Conservation (phyloP, 2,888 invertebrate genomes). For the Megaustenia siamemsis region DNA sequence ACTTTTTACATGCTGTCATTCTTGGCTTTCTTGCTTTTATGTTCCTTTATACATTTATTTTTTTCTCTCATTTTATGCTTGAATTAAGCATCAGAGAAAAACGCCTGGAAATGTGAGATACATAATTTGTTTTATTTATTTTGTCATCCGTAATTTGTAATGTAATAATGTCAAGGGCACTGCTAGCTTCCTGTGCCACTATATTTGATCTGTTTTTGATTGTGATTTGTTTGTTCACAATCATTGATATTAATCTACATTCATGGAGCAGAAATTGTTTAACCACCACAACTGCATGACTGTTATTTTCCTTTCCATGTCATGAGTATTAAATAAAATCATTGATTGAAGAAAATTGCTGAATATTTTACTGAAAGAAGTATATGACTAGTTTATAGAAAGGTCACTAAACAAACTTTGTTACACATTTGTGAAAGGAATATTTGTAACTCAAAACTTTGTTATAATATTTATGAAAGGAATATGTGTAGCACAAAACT, state of each 20-base stretch:
- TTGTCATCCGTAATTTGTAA: background rate
- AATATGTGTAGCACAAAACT: too few species aligned
- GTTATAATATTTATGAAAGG: too few species aligned
- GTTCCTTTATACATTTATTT: background rate
- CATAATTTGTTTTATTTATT: background rate
- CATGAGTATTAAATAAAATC: too few species aligned
- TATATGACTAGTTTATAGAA: too few species aligned
- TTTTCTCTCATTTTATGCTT: slow-evolving; percentile 26
- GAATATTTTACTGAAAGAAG: too few species aligned
- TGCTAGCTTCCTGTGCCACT: slow-evolving; percentile 14
- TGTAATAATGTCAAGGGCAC: slow-evolving; percentile 15
- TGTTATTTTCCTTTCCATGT: too few species aligned
- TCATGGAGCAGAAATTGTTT: background rate
- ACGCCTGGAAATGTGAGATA: slow-evolving; percentile 38
- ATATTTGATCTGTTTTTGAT: background rate
- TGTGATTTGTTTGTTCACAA: background rate
- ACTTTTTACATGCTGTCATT: too few species aligned
- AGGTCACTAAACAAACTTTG: too few species aligned
- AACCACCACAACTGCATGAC: too few species aligned
- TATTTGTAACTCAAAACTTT: too few species aligned
- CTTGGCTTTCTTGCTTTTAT: background rate
- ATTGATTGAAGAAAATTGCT: too few species aligned
- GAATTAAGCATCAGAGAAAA: slow-evolving; percentile 38
- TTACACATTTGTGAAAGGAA: too few species aligned
- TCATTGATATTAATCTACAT: background rate